phyloP scores from a whole-genome alignment of 2,888 invertebrate species.

The Callyntrura guangdongensis region DNA sequence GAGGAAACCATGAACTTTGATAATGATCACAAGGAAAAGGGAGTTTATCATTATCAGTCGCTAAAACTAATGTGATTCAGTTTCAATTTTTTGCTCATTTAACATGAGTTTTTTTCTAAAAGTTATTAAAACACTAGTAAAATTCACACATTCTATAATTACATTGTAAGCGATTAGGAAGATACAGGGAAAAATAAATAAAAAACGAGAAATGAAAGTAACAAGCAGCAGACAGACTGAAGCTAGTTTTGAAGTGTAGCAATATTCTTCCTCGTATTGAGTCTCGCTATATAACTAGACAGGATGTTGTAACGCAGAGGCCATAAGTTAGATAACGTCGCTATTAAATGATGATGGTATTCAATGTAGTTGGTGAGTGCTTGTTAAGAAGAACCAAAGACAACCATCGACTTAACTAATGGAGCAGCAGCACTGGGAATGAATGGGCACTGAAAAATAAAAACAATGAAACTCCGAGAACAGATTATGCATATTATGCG shows the following conservation, averaged over 20 bases:
- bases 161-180: background rate
- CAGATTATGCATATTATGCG: constrained; percentile 68
- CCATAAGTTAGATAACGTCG: constrained; percentile 44
- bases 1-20: background rate
- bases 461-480: constrained; percentile 77
- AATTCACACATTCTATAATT: background rate
- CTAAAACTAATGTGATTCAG: background rate
- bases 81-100: constrained; percentile 1
- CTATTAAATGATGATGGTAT: constrained; percentile 51
- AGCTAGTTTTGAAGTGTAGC: constrained; percentile 47
- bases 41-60: background rate
- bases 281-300: constrained; percentile 52
- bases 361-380: constrained; percentile 51
- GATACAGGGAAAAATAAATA: constrained; percentile 3
- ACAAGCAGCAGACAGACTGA: constrained; percentile 44
- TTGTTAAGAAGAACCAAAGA: constrained; percentile 69
- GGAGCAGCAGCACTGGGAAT: constrained; percentile 66
- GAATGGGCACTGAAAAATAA: constrained; percentile 77
- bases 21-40: background rate
- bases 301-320: constrained; percentile 53
- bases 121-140: constrained; percentile 7
- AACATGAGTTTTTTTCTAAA: constrained; percentile 8
- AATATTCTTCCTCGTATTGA: constrained; percentile 38
- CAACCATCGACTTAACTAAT: constrained; percentile 69
- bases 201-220: constrained; percentile 37